Evolutionary conservation across 2,888 invertebrate species (phyloP), one percentile per base, ranked within the genome.

Genomic region (Schizotus pectinicornis): DNA sequence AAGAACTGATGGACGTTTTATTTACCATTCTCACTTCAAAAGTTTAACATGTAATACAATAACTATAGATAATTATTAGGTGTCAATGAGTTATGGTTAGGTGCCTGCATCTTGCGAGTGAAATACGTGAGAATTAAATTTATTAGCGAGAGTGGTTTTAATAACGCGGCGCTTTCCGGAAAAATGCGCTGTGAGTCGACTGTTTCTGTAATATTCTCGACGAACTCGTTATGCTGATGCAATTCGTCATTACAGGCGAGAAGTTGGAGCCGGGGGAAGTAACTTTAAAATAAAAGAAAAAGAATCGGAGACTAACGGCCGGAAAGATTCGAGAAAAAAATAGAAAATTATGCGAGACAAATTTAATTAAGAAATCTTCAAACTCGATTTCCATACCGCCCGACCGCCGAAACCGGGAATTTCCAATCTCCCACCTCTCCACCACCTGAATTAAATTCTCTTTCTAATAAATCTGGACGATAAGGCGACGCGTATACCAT

Each of bases 311-410:
- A 57, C 49, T 38, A 56, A 53, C 53, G 45, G 35, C 50, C 48
- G 50, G 55, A 54, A 51, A 47, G 50, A 54, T 7, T 50, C 42
- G 46, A 7, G 52, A 48, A 59, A 52, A 22, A 52, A 57, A 57
- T 52, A 52, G 47, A 53, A 49, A 56, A 62, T 56, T 59, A 56
- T 62, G 53, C 43, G 39, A 59, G 60, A 63, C 59, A 60, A 62
- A 63, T 67, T 67, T 64, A 67, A 66, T 66, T 66, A 67, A 62
- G 60, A 64, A 64, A 64, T 62, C 51, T 46, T 59, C 51, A 47
- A 56, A 59, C 59, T 67, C 50, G 46, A 64, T 65, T 65, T 67
- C 59, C 65, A 64, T 65, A 62, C 36, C 57, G 50, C 47, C 53
- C 51, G 50, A 57, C 56, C 49, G 48, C 47, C 35, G 34, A 59